Evolutionary conservation across 2,113 vertebrate genomes (phyloP).

Genomic region (Amazona guildingii): DNA sequence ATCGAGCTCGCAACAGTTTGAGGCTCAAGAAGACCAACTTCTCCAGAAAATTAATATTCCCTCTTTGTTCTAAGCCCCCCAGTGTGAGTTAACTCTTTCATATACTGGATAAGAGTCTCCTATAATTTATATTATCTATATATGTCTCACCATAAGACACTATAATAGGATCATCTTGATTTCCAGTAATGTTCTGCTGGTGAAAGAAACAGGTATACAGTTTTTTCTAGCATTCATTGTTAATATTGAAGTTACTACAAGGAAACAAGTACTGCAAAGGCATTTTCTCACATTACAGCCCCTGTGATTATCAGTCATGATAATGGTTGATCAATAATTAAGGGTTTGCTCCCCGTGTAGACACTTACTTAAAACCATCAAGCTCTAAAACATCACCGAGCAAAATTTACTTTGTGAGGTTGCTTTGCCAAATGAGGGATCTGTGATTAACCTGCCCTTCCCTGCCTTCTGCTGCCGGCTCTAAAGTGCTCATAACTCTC

Average conservation of each 20-base stretch:
- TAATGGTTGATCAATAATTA: not conserved
- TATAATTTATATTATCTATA: not conserved
- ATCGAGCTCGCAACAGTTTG: not conserved
- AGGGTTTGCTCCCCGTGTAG: not conserved
- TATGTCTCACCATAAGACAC: not conserved
- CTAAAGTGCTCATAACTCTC: not conserved
- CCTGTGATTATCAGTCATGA: not conserved
- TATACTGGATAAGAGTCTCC: not conserved
- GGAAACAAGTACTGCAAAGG: not conserved
- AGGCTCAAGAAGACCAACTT: not conserved
- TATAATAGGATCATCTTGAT: not conserved
- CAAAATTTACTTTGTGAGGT: not conserved
- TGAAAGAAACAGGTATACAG: not conserved
- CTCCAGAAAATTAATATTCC: not conserved
- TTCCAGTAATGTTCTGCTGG: not conserved
- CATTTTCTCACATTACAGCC: not conserved
- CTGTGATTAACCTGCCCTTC: not conserved
- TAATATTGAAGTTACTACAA: not conserved
- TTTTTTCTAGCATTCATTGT: not conserved
- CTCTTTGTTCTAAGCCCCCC: not conserved
- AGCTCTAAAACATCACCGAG: not conserved
- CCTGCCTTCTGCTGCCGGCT: not conserved
- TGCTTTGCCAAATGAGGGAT: not conserved
- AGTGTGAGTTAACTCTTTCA: not conserved
- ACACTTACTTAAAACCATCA: not conserved